These are phyloP conservation scores for Panagrolaimus sp. DNA, from an alignment of 1,140 invertebrate species.

Conservation along the genomic window DNA sequence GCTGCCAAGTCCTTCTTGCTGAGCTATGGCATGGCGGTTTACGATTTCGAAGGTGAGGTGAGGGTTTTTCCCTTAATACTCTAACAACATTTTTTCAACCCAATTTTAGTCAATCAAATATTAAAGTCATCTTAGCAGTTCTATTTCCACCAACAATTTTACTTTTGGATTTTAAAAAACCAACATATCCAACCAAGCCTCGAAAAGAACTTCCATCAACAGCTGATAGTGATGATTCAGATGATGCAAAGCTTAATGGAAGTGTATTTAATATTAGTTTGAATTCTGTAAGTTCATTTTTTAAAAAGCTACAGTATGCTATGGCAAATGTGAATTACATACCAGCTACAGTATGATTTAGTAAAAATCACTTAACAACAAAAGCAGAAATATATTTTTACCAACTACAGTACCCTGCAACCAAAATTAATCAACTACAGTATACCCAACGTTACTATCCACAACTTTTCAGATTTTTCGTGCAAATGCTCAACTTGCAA, in stretches of 20 bases:
- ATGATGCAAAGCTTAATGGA: background rate
- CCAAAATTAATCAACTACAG: too few species aligned
- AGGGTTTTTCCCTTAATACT: conserved; percentile 7
- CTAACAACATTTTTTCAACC: background rate
- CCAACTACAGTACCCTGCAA: too few species aligned
- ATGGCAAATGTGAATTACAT: too few species aligned
- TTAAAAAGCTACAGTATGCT: too few species aligned
- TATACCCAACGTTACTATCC: too few species aligned
- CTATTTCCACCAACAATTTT: conserved; percentile 79
- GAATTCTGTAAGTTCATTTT: too few species aligned
- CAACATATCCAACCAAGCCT: conserved; percentile 61
- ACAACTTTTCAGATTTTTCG: too few species aligned
- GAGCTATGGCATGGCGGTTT: conserved; percentile 98
- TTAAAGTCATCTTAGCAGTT: conserved; percentile 80
- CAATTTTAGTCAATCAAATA: conserved; percentile 40
- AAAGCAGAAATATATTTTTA: too few species aligned
- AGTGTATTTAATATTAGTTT: too few species aligned
- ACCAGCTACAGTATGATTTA: too few species aligned
- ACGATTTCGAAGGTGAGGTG: conserved; percentile 72
- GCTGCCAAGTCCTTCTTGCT: conserved; percentile 90
- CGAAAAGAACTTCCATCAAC: conserved; percentile 26
- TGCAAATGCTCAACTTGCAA: too few species aligned
- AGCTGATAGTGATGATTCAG: conserved; percentile 25
- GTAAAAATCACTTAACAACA: too few species aligned
- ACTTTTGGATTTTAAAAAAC: conserved; percentile 89